phyloP scores from a whole-genome alignment of 2,888 invertebrate genomes.

The Eurytoma californica region DNA sequence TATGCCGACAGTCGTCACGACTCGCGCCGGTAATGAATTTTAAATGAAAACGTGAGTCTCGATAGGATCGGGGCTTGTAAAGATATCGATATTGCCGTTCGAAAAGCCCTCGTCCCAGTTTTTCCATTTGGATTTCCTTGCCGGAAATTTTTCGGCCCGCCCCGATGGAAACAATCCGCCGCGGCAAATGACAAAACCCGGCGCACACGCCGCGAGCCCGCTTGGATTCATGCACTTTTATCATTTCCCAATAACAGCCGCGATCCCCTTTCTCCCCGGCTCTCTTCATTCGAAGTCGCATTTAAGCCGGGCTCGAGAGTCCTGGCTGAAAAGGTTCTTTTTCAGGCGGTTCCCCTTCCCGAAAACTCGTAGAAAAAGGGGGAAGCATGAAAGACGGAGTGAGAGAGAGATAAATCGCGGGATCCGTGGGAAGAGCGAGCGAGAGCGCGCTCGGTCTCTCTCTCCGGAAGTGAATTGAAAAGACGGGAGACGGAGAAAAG shows the following conservation, averaged over 20 bases:
- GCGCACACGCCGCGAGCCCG: not conserved
- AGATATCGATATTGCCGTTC: too few relatives aligned
- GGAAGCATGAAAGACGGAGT: not conserved
- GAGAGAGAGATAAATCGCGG: not conserved
- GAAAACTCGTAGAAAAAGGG: constrained; percentile 8
- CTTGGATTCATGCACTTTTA: constrained; percentile 20
- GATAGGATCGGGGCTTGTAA: too few relatives aligned
- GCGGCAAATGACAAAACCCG: constrained; percentile 20
- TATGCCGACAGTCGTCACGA: too few relatives aligned
- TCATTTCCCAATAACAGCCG: constrained; percentile 42
- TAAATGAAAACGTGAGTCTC: too few relatives aligned
- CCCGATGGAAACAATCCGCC: not conserved
- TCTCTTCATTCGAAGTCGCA: not conserved
- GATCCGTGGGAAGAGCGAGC: not conserved
- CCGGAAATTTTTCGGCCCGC: not conserved
- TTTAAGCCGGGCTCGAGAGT: not conserved
- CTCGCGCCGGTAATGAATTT: too few relatives aligned
- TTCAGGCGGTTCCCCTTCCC: constrained; percentile 8
- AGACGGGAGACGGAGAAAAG: constrained; percentile 41
- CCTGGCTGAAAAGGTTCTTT: constrained; percentile 20
- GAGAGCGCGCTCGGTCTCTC: not conserved
- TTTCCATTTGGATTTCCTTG: too few relatives aligned
- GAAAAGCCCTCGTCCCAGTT: too few relatives aligned
- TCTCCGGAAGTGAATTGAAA: constrained; percentile 45
- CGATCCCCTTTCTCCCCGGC: constrained; percentile 22